A percentile compares a stretch with the other conserved stretches of the same genome.
Evolutionary conservation across 2,888 invertebrate genomes (phyloP).

Genomic region (Pollenia griseotomentosa): DNA sequence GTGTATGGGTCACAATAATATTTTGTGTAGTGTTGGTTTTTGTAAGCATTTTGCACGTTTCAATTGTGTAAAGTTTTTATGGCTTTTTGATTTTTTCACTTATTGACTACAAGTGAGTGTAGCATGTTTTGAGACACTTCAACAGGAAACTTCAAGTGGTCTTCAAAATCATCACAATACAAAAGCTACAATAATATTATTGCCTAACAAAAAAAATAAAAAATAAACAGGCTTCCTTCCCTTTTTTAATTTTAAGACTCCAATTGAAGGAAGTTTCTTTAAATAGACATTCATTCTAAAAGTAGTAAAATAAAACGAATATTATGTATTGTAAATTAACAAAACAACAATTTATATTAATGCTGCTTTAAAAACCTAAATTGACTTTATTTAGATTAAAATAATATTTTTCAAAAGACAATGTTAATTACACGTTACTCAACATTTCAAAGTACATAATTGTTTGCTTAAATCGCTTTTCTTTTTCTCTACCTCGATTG

Average conservation of each 20-base stretch:
- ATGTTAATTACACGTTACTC: no score
- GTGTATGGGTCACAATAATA: neutral
- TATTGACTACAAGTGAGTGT: slow-evolving; percentile 76
- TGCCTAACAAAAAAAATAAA: slow-evolving; percentile 11
- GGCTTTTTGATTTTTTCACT: slow-evolving; percentile 82
- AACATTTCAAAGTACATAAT: no score
- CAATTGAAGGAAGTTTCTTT: neutral
- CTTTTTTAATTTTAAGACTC: neutral
- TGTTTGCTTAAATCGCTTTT: no score
- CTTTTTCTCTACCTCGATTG: no score
- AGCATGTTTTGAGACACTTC: slow-evolving; percentile 38
- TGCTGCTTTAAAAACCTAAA: neutral
- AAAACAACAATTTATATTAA: neutral
- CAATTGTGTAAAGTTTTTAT: slow-evolving; percentile 82
- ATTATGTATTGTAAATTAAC: neutral
- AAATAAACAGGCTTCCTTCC: neutral
- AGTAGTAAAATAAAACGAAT: neutral
- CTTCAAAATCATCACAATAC: slow-evolving; percentile 49
- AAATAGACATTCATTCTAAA: neutral
- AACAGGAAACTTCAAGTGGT: slow-evolving; percentile 68
- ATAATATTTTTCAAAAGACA: no score
- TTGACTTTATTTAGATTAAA: neutral
- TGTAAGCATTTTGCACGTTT: slow-evolving; percentile 80
- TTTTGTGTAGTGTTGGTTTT: slow-evolving; percentile 52
- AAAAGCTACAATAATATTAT: slow-evolving; percentile 42